phyloP scores from a whole-genome alignment of 2,888 invertebrate genomes.

The Lithophane leautieri region DNA sequence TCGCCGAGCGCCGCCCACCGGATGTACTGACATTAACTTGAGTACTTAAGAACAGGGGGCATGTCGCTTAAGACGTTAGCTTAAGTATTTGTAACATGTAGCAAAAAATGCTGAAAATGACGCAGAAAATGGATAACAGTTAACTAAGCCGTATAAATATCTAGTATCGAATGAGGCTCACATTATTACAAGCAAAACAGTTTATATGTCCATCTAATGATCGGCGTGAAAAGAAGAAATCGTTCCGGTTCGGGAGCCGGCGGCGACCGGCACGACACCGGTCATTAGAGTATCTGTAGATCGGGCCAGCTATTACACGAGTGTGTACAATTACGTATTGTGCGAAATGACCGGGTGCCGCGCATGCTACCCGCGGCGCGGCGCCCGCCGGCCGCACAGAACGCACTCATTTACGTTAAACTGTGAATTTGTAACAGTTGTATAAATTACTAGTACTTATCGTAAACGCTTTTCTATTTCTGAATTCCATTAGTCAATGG shows the following conservation, averaged over 20 bases:
- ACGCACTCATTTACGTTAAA: slow-evolving; percentile 30
- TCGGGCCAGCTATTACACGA: slow-evolving; percentile 44
- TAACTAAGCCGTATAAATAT: not conserved
- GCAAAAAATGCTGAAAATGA: slow-evolving; percentile 19
- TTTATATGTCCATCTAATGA: slow-evolving; percentile 32
- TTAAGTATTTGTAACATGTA: not conserved
- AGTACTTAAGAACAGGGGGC: slow-evolving; percentile 7
- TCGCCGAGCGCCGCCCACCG: slow-evolving; percentile 26
- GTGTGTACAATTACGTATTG: slow-evolving; percentile 74
- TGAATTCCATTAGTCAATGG: not conserved
- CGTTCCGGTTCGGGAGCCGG: slow-evolving; percentile 30
- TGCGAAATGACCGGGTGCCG: slow-evolving; percentile 70
- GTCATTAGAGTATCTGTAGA: slow-evolving; percentile 35
- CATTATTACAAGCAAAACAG: slow-evolving; percentile 26
- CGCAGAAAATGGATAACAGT: slow-evolving; percentile 18
- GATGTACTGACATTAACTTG: slow-evolving; percentile 40
- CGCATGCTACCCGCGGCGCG: slow-evolving; percentile 24
- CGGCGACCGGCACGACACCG: slow-evolving; percentile 38
- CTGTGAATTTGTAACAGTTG: slow-evolving; percentile 25
- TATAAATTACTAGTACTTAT: slow-evolving; percentile 22
- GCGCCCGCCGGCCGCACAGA: not conserved
- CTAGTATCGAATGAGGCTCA: slow-evolving; percentile 14
- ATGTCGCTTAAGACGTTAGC: too few relatives aligned
- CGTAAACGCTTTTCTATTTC: not conserved
- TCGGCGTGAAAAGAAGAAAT: slow-evolving; percentile 39